Evolutionary conservation across 64 coral and sea anemone species (phyloP).

Genomic region (Pocillopora damicornis): DNA sequence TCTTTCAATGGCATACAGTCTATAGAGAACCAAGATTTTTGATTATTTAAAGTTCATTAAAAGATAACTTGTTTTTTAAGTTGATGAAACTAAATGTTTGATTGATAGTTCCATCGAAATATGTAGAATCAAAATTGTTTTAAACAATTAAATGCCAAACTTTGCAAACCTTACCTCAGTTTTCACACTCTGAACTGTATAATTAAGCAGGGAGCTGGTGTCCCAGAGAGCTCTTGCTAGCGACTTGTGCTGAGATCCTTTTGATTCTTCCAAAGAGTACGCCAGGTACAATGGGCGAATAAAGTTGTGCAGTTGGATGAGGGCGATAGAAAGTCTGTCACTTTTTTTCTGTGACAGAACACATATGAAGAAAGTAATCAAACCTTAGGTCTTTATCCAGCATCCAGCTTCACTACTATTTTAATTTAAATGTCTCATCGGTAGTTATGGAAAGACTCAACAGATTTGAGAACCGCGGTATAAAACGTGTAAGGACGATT

Average conservation of each 20-base stretch:
- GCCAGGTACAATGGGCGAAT: slow-evolving; percentile 18
- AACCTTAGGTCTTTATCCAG: neutral
- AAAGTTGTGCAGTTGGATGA: neutral
- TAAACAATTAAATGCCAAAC: neutral
- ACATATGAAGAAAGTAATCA: neutral
- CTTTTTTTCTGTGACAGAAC: neutral
- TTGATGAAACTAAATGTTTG: neutral
- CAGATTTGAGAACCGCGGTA: no score
- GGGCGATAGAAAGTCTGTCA: neutral
- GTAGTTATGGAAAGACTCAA: no score
- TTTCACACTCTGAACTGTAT: neutral
- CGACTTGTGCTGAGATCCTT: slow-evolving; percentile 11
- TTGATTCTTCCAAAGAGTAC: neutral
- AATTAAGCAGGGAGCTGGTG: slow-evolving; percentile 9
- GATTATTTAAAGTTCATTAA: neutral
- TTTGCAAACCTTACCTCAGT: neutral
- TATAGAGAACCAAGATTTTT: neutral
- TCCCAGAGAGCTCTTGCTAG: neutral
- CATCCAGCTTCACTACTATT: neutral
- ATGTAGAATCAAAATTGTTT: neutral
- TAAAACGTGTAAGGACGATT: no score
- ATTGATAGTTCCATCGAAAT: neutral
- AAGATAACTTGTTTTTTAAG: neutral
- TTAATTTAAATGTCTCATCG: neutral
- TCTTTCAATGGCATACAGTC: neutral